A percentile compares a stretch with the other conserved stretches of the same genome.
Evolutionary conservation across 2,113 vertebrate genomes (phyloP).

Genomic region (Eurypyga helias): DNA sequence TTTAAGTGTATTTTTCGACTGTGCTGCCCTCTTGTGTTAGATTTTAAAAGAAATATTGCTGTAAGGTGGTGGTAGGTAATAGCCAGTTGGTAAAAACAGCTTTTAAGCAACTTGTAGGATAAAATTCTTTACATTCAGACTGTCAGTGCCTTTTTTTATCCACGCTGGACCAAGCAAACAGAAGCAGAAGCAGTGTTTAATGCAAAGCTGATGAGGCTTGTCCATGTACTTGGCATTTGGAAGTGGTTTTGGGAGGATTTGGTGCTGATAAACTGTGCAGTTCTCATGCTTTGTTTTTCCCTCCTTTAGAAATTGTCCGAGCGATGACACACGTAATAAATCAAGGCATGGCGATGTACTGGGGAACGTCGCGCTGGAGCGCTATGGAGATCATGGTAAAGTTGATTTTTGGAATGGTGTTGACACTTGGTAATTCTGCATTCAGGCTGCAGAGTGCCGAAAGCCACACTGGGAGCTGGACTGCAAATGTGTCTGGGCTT

Average conservation of each 20-base stretch:
- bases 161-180: rapidly evolving
- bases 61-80: rapidly evolving
- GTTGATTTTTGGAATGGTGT: rapidly evolving
- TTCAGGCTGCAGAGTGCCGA: not conserved
- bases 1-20: not conserved
- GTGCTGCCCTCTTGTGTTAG: conserved; percentile 73
- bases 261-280: not conserved
- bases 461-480: not conserved
- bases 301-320: conserved; percentile 88
- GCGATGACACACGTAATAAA: conserved; percentile 98
- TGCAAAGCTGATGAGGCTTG: not conserved
- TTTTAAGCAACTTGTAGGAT: not conserved
- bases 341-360: conserved; percentile 99
- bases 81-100: not conserved
- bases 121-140: rapidly evolving
- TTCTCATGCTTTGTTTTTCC: rapidly evolving
- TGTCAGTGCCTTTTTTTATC: not conserved
- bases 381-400: conserved; percentile 99
- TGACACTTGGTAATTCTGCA: not conserved
- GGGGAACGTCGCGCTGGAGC: conserved; percentile 96
- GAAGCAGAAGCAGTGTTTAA: rapidly evolving
- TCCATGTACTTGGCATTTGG: rapidly evolving
- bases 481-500: not conserved
- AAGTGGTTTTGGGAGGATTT: not conserved
- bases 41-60: not conserved